Percentiles rank a stretch among this genome's conserved stretches.
phyloP scores from a whole-genome alignment of 2,888 invertebrate genomes.

The Cephus runcator region DNA sequence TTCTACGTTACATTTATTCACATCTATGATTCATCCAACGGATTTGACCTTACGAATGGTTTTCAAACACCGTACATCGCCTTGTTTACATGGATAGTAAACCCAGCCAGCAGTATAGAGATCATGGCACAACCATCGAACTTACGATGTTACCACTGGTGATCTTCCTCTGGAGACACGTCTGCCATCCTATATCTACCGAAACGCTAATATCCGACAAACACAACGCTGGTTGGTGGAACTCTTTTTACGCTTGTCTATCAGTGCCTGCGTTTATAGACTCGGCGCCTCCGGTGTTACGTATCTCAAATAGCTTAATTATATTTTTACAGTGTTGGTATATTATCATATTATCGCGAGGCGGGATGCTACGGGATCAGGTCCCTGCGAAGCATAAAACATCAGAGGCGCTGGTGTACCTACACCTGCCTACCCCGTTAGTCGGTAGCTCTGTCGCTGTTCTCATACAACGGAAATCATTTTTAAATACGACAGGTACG shows the following conservation, averaged over 20 bases:
- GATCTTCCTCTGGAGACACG: neutral
- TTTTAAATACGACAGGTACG: slow-evolving; percentile 50
- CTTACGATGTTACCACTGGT: neutral
- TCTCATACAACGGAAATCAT: neutral
- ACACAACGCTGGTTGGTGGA: neutral
- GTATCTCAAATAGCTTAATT: slow-evolving; percentile 23
- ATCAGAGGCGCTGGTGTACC: slow-evolving; percentile 4
- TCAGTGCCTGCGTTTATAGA: slow-evolving; percentile 8
- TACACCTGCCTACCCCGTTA: neutral
- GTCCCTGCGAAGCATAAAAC: slow-evolving; percentile 22
- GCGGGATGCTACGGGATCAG: neutral
- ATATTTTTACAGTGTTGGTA: slow-evolving; percentile 15
- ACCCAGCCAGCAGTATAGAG: neutral
- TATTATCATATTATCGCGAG: slow-evolving; percentile 22
- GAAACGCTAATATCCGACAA: neutral
- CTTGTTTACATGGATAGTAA: neutral
- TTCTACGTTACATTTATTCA: neutral
- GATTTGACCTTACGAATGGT: neutral
- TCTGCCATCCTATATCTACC: neutral
- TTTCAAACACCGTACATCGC: neutral
- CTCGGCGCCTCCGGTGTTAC: slow-evolving; percentile 21
- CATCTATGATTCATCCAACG: neutral
- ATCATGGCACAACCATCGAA: neutral
- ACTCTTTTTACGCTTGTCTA: slow-evolving; percentile 20
- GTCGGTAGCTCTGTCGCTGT: neutral